These are phyloP conservation scores for Cheilosia pagana DNA, from an alignment of 2,888 invertebrate species.

Conservation along the genomic window DNA sequence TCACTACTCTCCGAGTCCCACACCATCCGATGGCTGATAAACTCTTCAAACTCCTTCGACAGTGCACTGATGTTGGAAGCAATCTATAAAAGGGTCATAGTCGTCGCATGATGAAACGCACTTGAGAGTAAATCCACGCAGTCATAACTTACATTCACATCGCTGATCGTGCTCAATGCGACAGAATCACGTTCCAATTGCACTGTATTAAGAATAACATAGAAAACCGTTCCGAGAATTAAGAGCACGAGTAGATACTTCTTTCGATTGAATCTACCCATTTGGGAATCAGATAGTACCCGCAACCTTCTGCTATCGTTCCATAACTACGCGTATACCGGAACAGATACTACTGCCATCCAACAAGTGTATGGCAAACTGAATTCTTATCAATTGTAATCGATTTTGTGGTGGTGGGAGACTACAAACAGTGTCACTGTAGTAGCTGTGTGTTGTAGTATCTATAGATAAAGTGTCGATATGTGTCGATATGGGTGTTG, in stretches of 20 bases:
- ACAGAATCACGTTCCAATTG: slow-evolving; percentile 53
- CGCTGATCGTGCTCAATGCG: slow-evolving; percentile 9
- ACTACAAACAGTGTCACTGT: too few relatives aligned
- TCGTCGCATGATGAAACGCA: slow-evolving; percentile 21
- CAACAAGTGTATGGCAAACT: neutral
- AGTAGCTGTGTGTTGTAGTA: too few relatives aligned
- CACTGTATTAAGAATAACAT: slow-evolving; percentile 47
- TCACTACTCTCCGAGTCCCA: slow-evolving; percentile 30
- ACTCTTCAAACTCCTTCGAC: slow-evolving; percentile 47
- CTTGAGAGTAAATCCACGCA: slow-evolving; percentile 12
- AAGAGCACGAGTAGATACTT: slow-evolving; percentile 52
- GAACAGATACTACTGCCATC: neutral
- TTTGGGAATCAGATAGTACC: slow-evolving; percentile 20
- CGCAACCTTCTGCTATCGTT: slow-evolving; percentile 29
- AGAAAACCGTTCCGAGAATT: slow-evolving; percentile 38
- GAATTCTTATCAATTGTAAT: slow-evolving; percentile 33
- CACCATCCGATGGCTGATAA: slow-evolving; percentile 31
- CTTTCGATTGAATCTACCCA: slow-evolving; percentile 41
- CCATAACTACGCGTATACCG: slow-evolving; percentile 19
- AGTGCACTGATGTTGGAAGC: slow-evolving; percentile 39
- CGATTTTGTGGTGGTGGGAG: slow-evolving; percentile 4
- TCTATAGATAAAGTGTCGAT: too few relatives aligned
- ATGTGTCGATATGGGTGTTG: too few relatives aligned
- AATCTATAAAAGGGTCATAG: slow-evolving; percentile 34
- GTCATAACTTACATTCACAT: slow-evolving; percentile 52